Conservation (phyloP, 2,113 vertebrate genomes). For the Parus major region DNA sequence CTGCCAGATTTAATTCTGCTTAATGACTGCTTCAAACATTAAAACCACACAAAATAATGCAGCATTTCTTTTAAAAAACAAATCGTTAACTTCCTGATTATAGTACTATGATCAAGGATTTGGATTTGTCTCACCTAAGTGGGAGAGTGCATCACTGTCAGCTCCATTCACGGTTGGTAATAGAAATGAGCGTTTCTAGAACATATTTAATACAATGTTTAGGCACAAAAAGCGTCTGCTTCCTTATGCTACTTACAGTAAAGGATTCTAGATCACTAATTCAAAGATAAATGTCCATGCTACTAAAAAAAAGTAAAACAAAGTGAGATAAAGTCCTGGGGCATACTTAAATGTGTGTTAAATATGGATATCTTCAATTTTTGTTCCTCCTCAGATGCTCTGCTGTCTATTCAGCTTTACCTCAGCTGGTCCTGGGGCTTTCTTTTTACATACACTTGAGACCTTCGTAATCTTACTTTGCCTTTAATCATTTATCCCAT, state of each 20-base stretch:
- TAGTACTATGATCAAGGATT: background rate
- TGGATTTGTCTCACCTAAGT: background rate
- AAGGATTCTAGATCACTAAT: background rate
- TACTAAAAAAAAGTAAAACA: background rate
- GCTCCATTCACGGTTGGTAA: rapidly evolving
- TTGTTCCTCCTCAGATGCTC: background rate
- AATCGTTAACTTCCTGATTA: background rate
- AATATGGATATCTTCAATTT: background rate
- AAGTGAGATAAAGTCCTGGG: background rate
- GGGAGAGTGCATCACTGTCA: background rate
- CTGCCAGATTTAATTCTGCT: constrained; percentile 16
- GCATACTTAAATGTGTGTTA: background rate
- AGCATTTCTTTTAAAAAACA: background rate
- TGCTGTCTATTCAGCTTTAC: background rate
- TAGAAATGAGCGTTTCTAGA: background rate
- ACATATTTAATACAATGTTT: background rate
- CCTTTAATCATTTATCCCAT: background rate
- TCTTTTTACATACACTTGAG: background rate
- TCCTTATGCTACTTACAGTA: background rate
- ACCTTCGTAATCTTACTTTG: background rate
- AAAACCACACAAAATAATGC: background rate
- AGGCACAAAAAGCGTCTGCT: background rate
- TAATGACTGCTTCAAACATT: background rate
- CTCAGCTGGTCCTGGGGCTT: background rate
- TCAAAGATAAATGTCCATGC: background rate